These are phyloP conservation scores for Luperina nickerlii DNA, from an alignment of 2,888 invertebrate species.

Conservation along the genomic window DNA sequence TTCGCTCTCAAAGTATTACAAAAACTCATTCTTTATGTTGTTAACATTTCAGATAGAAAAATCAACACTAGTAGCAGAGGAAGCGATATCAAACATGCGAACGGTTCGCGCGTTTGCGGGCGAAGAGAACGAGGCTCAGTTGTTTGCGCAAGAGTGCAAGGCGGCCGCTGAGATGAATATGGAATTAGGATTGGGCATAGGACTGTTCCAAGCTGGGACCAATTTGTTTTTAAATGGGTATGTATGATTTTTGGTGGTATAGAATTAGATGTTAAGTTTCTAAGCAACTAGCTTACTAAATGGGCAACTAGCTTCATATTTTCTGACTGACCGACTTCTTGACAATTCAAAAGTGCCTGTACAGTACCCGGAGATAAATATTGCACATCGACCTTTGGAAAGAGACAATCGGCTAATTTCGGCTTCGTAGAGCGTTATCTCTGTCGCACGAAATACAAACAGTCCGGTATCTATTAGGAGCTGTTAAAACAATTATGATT, in stretches of 20 bases:
- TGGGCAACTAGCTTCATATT: no score
- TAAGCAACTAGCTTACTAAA: neutral
- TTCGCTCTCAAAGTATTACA: neutral
- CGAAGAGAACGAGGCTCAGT: constrained; percentile 94
- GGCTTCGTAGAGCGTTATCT: no score
- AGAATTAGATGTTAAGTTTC: neutral
- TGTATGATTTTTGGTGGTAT: neutral
- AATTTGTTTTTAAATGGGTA: constrained; percentile 95
- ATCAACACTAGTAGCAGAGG: constrained; percentile 97
- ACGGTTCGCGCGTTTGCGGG: constrained; percentile 98
- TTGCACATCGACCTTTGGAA: no score
- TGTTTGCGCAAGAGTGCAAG: constrained; percentile 94
- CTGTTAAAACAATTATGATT: no score
- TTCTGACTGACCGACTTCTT: no score
- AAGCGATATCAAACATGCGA: constrained; percentile 97
- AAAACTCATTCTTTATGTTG: neutral
- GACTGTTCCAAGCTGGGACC: constrained; percentile 96
- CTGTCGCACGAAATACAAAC: no score
- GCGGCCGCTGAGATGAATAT: constrained; percentile 93
- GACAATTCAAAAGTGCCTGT: no score
- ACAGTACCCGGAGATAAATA: no score
- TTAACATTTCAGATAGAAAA: constrained; percentile 92
- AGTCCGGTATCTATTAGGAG: no score
- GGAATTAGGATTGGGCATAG: constrained; percentile 96
- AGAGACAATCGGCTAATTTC: no score